These are phyloP conservation scores for Pipistrellus nathusii DNA, from an alignment of 2,797 vertebrate species.

Conservation along the genomic window DNA sequence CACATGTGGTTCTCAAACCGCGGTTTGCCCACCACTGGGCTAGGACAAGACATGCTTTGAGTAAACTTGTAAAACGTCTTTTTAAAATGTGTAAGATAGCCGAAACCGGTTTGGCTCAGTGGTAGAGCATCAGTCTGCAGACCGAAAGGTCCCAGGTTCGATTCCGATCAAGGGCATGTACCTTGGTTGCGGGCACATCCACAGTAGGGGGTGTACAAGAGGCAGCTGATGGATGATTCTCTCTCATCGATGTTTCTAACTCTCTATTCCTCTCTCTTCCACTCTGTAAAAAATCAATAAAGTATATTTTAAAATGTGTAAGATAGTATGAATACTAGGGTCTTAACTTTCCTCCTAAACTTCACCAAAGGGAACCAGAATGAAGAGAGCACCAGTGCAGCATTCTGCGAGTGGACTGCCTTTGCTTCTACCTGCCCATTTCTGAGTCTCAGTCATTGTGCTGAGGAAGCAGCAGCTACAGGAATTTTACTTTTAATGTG, in stretches of 20 bases:
- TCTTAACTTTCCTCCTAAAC: not conserved
- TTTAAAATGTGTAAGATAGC: not conserved
- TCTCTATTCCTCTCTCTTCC: too few species aligned
- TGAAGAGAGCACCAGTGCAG: not conserved
- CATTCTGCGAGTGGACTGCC: not conserved
- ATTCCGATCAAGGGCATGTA: too few species aligned
- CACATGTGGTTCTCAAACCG: too few species aligned
- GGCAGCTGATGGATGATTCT: too few species aligned
- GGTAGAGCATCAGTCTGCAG: too few species aligned
- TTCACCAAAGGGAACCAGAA: not conserved
- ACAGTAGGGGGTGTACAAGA: too few species aligned
- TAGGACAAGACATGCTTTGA: not conserved
- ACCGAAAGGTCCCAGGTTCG: too few species aligned
- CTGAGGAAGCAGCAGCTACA: not conserved
- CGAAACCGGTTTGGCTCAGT: too few species aligned
- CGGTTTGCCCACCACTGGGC: too few species aligned
- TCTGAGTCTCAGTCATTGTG: not conserved
- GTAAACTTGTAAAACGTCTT: not conserved
- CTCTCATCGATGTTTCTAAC: too few species aligned
- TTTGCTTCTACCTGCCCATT: not conserved
- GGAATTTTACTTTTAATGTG: not conserved
- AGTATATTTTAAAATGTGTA: not conserved
- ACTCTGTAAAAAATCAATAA: too few species aligned
- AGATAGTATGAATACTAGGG: not conserved
- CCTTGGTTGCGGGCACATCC: too few species aligned